Evolutionary conservation across 2,113 vertebrate genomes (phyloP).

Genomic region (Gnathonemus longibarbis): DNA sequence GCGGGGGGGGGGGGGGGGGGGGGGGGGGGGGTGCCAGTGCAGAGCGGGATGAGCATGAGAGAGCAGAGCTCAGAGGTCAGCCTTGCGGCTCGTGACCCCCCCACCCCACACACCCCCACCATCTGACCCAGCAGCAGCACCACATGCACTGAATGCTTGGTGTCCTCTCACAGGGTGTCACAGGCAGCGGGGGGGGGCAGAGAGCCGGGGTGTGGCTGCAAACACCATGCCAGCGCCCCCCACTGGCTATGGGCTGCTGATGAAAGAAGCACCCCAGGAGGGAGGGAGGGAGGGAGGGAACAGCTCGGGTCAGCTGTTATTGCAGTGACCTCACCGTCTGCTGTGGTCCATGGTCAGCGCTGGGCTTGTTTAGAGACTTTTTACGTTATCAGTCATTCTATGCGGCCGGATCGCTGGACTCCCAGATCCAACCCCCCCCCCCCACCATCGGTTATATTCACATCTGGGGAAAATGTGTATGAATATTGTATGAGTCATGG

Average conservation of each 20-base stretch:
- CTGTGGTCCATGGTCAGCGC: neutral
- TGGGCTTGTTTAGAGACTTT: neutral
- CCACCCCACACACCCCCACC: too few relatives aligned
- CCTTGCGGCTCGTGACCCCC: too few relatives aligned
- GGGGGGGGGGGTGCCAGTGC: neutral
- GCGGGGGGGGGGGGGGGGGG: too few relatives aligned
- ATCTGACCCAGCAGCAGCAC: too few relatives aligned
- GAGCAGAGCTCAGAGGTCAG: neutral
- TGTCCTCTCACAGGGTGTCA: too few relatives aligned
- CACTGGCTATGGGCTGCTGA: neutral
- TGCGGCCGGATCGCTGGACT: neutral
- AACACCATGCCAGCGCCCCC: neutral
- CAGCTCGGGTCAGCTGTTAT: neutral
- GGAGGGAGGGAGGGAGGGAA: neutral
- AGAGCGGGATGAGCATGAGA: neutral
- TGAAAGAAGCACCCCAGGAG: neutral
- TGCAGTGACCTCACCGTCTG: neutral
- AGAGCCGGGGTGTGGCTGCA: neutral
- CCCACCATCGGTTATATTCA: neutral
- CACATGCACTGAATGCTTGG: too few relatives aligned
- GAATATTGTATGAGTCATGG: neutral
- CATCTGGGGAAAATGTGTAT: neutral
- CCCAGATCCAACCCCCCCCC: neutral
- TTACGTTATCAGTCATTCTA: neutral
- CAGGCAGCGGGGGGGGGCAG: too few relatives aligned